These are phyloP conservation scores for Slavum lentiscoides DNA, from an alignment of 2,888 invertebrate species.

Conservation along the genomic window DNA sequence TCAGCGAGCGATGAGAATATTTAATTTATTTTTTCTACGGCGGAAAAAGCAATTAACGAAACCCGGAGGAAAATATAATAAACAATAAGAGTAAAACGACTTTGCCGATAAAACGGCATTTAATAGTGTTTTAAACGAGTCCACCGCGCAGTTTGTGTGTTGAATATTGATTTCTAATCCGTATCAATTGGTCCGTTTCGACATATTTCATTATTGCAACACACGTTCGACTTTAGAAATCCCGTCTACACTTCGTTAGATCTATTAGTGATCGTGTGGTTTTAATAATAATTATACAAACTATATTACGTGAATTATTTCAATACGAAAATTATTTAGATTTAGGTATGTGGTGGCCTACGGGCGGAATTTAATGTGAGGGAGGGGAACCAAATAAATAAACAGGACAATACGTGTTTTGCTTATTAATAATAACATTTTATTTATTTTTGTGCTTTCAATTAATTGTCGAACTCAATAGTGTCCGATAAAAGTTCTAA, in stretches of 20 bases:
- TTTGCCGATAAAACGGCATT: slow-evolving; percentile 33
- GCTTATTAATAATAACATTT: no score
- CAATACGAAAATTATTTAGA: no score
- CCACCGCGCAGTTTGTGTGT: neutral
- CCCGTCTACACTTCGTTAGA: neutral
- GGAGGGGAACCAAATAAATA: no score
- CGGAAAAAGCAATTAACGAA: slow-evolving; percentile 21
- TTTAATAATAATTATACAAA: no score
- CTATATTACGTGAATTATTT: no score
- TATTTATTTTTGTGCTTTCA: no score
- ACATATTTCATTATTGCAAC: neutral
- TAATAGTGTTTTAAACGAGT: neutral
- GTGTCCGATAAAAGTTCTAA: no score
- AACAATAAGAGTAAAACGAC: slow-evolving; percentile 30
- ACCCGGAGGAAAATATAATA: slow-evolving; percentile 6
- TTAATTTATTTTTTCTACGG: neutral
- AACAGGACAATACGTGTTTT: no score
- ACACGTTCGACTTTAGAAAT: neutral
- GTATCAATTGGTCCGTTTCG: neutral
- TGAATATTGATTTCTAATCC: neutral
- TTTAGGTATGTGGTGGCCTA: no score
- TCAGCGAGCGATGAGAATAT: slow-evolving; percentile 14
- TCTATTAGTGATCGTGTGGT: no score
- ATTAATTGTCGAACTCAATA: no score
- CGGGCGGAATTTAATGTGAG: no score